Evolutionary conservation across 2,888 invertebrate species (phyloP), one percentile per base, ranked within the genome.

Genomic region (Ichneumoninae sp.): DNA sequence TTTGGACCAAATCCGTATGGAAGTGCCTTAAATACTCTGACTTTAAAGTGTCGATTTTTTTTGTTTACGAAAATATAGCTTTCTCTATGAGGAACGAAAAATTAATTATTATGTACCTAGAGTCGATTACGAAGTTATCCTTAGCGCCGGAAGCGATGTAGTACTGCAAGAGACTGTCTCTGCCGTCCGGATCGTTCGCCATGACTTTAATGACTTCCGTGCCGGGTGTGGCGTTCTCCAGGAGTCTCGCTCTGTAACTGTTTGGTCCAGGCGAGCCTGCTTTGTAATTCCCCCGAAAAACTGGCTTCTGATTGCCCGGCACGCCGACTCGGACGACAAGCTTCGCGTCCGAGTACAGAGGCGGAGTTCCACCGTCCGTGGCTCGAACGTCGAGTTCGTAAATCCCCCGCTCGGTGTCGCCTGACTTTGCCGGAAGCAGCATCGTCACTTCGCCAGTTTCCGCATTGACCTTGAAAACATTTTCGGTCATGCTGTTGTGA

Each of bases 181-280:
- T 94, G 0, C 97, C 97, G 93, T 97, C 97, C 0, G 97, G 97
- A 93, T 97, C 97, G 81, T 96, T 96, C 0, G 98, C 98, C 26
- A 95, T 93, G 0, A 97, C 96, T 66, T 94, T 95, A 0, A 97
- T 96, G 0, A 98, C 96, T 92, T 96, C 96, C 16, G 95, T 95
- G 0, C 97, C 97, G 1, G 96, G 94, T 2, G 94, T 93, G 0
- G 97, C 96, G 91, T 97, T 96, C 94, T 97, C 97, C 70, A 95
- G 94, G 26, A 97, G 95, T 69, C 95, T 95, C 0, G 96, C 96
- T 85, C 96, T 95, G 89, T 97, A 97, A 68, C 96, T 96, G 90
- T 96, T 96, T 0, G 96, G 96, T 13, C 96, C 96, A 0, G 96
- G 94, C 26, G 95, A 95, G 5, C 88, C 88, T 30, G 95, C 95